Base-by-base conservation (phyloP, 1,140 invertebrate genomes). In the Pygmarrhopalites habei region DNA sequence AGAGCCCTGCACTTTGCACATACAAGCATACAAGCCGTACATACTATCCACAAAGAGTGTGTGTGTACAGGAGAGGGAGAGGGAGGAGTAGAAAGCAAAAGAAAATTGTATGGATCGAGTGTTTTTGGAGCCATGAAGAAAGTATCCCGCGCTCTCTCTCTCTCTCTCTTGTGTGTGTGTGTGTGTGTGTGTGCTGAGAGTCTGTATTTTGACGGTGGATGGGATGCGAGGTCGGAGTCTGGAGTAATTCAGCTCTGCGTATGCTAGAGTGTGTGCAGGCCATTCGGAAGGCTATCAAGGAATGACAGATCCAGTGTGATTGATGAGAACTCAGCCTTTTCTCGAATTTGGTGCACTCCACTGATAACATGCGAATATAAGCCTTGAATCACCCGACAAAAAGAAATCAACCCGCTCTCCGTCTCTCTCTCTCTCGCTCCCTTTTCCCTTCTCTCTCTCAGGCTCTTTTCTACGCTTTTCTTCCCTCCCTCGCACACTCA, bases 241-340 rank as follows among this genome's bases (percentile, higher is more conserved):
- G n/a, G n/a, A n/a, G n/a, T 63, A 63, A 63, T 63, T 52, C 52
- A 63, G 61, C 61, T 44, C 52, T 63, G 61, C 61, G 61, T 63
- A 63, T 63, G 57, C 62, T 58, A 60, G 58, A 53, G 29, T 64
- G 47, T 60, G 60, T 64, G 58, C 46, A 64, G 62, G 51, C 57
- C 62, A 60, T 64, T 64, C 57, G 62, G 30, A 64, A 64, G 52
- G 57, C 65, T 67, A 67, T 67, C 65, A 67, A 64, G 67, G 60
- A 65, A 35, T 68, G 67, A 68, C 67, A 68, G 59, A 58, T 30
- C 35, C n/a, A n/a, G 35, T 30, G 63, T 68, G 67, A 68, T 68
- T 68, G 67, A 68, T 68, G 67, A 68, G 59, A 58, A 46, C 60
- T 58, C 46, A 64, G 62, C 62, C 62, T 64, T 64, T 56, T 59